Conservation (phyloP, 2,888 invertebrate species). For the Leptogaster cylindrica region DNA sequence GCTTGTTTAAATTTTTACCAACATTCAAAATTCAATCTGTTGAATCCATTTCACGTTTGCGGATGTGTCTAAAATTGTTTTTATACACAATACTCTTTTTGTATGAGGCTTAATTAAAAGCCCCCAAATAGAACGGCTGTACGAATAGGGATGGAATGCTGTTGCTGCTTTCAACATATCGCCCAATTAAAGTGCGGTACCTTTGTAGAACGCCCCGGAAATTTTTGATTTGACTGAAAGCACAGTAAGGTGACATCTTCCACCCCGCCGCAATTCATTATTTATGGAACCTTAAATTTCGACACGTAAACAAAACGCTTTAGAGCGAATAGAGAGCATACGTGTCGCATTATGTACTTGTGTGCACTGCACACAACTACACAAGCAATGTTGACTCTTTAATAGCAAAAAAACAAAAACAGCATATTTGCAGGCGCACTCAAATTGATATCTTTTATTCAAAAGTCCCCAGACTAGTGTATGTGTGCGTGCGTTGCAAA, state of each 20-base stretch:
- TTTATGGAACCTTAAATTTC: slow-evolving; percentile 22
- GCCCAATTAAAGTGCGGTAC: neutral
- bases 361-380: too few relatives aligned
- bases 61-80: slow-evolving; percentile 22
- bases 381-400: slow-evolving; percentile 13
- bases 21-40: slow-evolving; percentile 24
- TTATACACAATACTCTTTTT: slow-evolving; percentile 1
- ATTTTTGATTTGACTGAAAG: neutral
- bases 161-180: too few relatives aligned
- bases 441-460: slow-evolving; percentile 37
- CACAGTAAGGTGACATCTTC: slow-evolving; percentile 1
- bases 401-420: slow-evolving; percentile 33
- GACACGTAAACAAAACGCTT: slow-evolving; percentile 25
- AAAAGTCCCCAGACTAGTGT: slow-evolving; percentile 5
- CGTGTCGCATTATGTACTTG: too few relatives aligned
- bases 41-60: neutral
- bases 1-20: neutral
- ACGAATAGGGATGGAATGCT: too few relatives aligned
- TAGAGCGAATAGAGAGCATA: slow-evolving; percentile 11
- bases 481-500: neutral
- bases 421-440: slow-evolving; percentile 11
- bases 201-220: neutral
- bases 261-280: slow-evolving; percentile 7
- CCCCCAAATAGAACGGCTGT: too few relatives aligned
- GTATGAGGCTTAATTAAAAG: slow-evolving; percentile 24